Evolutionary conservation across 2,113 vertebrate genomes (phyloP).

Genomic region (Hemibagrus wyckioides): DNA sequence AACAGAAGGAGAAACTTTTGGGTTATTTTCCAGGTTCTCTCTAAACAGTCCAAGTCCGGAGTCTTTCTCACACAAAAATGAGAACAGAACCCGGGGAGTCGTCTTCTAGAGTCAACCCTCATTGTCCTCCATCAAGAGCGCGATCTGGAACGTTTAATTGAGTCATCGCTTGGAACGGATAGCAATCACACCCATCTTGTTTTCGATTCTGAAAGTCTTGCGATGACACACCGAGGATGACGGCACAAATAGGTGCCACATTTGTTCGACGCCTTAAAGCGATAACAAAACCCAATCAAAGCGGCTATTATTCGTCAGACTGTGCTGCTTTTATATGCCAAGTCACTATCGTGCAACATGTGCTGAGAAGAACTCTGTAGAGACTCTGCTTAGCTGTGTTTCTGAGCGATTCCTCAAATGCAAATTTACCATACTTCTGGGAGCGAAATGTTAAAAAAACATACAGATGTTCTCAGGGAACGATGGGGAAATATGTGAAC

Average conservation of each 20-base stretch:
- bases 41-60: background rate
- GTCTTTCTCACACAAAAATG: background rate
- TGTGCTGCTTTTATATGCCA: background rate
- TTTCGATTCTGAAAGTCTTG: slow-evolving; percentile 25
- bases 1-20: background rate
- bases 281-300: slow-evolving; percentile 15
- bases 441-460: slow-evolving; percentile 6
- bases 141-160: background rate
- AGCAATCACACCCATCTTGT: slow-evolving; percentile 27
- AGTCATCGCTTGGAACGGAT: slow-evolving; percentile 37
- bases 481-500: slow-evolving; percentile 9
- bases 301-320: background rate
- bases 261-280: background rate
- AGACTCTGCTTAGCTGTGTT: background rate
- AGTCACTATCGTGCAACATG: slow-evolving; percentile 6
- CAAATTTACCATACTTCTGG: slow-evolving; percentile 23
- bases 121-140: background rate
- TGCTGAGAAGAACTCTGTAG: background rate
- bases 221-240: background rate
- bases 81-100: slow-evolving; percentile 1
- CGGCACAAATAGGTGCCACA: background rate
- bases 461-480: slow-evolving; percentile 35
- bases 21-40: background rate
- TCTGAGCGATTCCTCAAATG: background rate
- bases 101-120: slow-evolving; percentile 7